phyloP scores from a whole-genome alignment of 2,888 invertebrate genomes.

The Lomographa bimaculata region DNA sequence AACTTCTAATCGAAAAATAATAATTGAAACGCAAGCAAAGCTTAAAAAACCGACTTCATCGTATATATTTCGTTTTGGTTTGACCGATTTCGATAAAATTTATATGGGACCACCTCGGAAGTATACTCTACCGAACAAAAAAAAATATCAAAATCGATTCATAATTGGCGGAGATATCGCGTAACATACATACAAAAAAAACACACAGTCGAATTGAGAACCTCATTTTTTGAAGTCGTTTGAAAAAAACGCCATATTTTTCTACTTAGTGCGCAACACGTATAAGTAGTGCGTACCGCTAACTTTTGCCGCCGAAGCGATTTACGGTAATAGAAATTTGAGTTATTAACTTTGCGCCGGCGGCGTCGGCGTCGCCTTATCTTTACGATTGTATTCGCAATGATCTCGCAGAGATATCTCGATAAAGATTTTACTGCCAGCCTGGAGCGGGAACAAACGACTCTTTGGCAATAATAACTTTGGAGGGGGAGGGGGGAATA shows the following conservation, averaged over 20 bases:
- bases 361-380: conserved; percentile 44
- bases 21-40: too few species aligned
- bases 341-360: conserved; percentile 57
- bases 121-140: too few species aligned
- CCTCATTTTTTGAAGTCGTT: too few species aligned
- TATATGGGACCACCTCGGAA: too few species aligned
- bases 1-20: too few species aligned
- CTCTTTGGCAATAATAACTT: conserved; percentile 41
- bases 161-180: too few species aligned
- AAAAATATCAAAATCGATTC: too few species aligned
- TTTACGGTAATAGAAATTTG: conserved; percentile 68
- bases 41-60: too few species aligned
- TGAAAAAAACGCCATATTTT: conserved; percentile 21
- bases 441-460: conserved; percentile 46
- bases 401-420: conserved; percentile 45
- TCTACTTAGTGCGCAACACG: conserved; percentile 23
- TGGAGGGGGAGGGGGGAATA: conserved; percentile 28
- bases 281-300: conserved; percentile 37
- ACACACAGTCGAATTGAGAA: too few species aligned
- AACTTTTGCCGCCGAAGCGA: conserved; percentile 46
- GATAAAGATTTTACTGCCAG: conserved; percentile 61
- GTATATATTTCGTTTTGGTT: too few species aligned
- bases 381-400: conserved; percentile 57
- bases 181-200: too few species aligned
- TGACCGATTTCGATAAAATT: too few species aligned